Conservation (phyloP, 2,888 invertebrate species). For the Yponomeuta plumbellus region DNA sequence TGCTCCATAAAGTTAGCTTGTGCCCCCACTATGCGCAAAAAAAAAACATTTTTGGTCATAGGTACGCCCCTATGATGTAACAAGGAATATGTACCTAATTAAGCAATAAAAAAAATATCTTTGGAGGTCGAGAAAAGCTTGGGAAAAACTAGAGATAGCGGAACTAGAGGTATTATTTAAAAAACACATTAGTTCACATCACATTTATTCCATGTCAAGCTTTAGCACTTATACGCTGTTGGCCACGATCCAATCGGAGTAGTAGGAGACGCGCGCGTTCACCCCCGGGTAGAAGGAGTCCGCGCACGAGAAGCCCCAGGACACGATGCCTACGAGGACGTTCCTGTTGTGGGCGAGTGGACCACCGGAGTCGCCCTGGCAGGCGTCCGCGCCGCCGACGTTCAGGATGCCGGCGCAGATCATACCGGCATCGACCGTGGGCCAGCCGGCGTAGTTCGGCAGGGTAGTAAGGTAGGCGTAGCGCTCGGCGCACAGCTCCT, state of each 20-base stretch:
- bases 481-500: conserved; percentile 34
- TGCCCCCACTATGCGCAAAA: too few species aligned
- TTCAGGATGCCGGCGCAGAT: conserved; percentile 43
- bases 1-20: too few species aligned
- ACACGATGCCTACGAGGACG: conserved; percentile 59
- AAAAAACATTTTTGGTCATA: too few species aligned
- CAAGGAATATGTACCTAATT: too few species aligned
- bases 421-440: conserved; percentile 40
- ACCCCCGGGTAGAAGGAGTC: conserved; percentile 65
- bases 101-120: too few species aligned
- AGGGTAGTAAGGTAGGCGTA: conserved; percentile 33
- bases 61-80: too few species aligned
- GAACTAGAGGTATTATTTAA: too few species aligned
- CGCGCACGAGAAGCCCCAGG: conserved; percentile 69
- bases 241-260: conserved; percentile 41
- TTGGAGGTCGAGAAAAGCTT: too few species aligned
- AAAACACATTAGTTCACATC: too few species aligned
- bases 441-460: conserved; percentile 29
- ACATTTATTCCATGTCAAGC: too few species aligned
- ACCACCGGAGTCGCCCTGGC: conserved; percentile 73
- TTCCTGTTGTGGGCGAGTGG: conserved; percentile 51
- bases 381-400: conserved; percentile 46
- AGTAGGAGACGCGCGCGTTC: conserved; percentile 55
- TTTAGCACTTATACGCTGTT: conserved; percentile 22
- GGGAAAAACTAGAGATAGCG: too few species aligned